phyloP scores from a whole-genome alignment of 64 coral and sea anemone species.

The Dendronephthya gigantea region DNA sequence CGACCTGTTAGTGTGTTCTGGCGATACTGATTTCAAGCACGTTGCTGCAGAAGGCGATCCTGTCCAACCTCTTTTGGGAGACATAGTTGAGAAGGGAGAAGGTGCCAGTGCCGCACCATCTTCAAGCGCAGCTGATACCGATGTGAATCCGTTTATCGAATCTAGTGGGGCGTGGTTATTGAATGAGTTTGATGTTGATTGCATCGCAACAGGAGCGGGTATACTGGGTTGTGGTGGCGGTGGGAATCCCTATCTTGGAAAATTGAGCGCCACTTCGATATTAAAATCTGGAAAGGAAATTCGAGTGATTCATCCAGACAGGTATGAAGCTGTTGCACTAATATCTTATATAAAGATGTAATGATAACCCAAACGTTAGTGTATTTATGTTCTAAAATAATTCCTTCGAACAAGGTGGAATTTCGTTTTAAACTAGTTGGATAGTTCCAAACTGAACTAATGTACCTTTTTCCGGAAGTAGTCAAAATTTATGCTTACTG shows the following conservation, averaged over 20 bases:
- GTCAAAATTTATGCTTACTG: too few species aligned
- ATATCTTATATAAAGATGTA: too few species aligned
- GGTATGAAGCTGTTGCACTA: too few species aligned
- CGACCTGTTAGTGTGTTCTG: neutral
- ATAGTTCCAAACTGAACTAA: too few species aligned
- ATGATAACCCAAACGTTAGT: too few species aligned
- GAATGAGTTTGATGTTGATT: slow-evolving; percentile 69
- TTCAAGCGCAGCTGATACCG: neutral
- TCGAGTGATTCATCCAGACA: slow-evolving; percentile 69
- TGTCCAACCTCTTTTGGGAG: neutral
- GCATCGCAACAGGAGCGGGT: slow-evolving; percentile 76
- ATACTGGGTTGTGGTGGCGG: slow-evolving; percentile 88
- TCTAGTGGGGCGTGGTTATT: slow-evolving; percentile 47
- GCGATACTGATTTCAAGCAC: neutral
- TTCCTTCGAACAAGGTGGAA: too few species aligned
- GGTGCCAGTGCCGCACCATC: neutral
- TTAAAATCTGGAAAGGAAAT: slow-evolving; percentile 46
- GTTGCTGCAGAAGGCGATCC: neutral
- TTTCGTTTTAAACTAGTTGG: too few species aligned
- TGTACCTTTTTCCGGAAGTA: too few species aligned
- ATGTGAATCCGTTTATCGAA: slow-evolving; percentile 49
- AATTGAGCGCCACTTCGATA: slow-evolving; percentile 26
- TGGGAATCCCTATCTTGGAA: slow-evolving; percentile 59
- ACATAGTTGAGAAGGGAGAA: neutral
- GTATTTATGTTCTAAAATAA: too few species aligned